phyloP scores from a whole-genome alignment of 2,797 vertebrate genomes.

The Manis pentadactyla region DNA sequence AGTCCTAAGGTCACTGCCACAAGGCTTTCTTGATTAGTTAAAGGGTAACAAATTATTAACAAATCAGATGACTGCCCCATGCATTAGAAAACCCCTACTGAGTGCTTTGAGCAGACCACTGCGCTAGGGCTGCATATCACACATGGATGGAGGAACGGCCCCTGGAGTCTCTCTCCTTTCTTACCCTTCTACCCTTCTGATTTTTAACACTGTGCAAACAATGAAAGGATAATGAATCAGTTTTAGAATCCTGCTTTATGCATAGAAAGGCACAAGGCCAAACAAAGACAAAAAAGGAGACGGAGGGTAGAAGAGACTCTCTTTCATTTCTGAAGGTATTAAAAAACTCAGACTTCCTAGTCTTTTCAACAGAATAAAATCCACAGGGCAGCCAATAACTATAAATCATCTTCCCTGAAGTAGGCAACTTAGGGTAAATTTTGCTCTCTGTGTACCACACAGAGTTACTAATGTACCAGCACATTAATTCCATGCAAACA shows the following conservation, averaged over 20 bases:
- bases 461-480: no score
- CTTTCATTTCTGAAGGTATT: not conserved
- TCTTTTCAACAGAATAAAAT: not conserved
- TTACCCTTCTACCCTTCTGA: not conserved
- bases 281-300: slow-evolving; percentile 17
- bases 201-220: not conserved
- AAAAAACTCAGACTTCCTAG: not conserved
- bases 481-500: not conserved
- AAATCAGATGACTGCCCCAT: not conserved
- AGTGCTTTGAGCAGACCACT: not conserved
- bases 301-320: not conserved
- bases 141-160: not conserved
- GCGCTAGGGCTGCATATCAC: no score
- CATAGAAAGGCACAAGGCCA: slow-evolving; percentile 20
- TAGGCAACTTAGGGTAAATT: not conserved
- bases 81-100: not conserved
- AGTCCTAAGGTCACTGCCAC: not conserved
- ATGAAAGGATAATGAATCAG: not conserved
- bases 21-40: slow-evolving; percentile 40
- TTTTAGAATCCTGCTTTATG: not conserved
- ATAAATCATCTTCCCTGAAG: not conserved
- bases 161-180: not conserved
- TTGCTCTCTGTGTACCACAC: not conserved
- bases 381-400: not conserved
- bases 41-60: not conserved